Evolutionary conservation across 2,888 invertebrate genomes (phyloP).

Genomic region (Villa cingulata): DNA sequence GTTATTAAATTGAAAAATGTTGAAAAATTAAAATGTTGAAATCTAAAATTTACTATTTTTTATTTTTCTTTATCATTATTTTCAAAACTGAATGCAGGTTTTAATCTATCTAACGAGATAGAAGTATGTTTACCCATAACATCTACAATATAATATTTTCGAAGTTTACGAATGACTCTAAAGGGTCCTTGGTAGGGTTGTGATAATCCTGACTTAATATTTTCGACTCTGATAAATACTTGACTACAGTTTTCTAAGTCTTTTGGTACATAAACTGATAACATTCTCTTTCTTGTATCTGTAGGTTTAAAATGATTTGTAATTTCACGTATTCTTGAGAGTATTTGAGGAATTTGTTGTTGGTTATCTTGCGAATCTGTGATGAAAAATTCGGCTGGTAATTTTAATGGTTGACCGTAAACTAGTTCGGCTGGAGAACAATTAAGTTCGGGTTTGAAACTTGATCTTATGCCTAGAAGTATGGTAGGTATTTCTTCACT

Average conservation of each 20-base stretch:
- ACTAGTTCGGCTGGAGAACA: constrained; percentile 9
- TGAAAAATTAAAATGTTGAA: too few relatives aligned
- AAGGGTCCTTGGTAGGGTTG: not conserved
- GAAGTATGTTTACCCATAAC: too few relatives aligned
- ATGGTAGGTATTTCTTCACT: constrained; percentile 8
- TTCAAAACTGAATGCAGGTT: too few relatives aligned
- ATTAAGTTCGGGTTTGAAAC: constrained; percentile 6
- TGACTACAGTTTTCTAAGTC: not conserved
- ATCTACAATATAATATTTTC: not conserved
- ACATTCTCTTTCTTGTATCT: not conserved
- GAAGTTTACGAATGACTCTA: not conserved
- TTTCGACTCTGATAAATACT: not conserved
- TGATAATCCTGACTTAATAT: not conserved
- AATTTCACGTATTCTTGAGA: not conserved
- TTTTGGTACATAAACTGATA: not conserved
- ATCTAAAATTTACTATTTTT: too few relatives aligned
- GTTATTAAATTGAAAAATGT: too few relatives aligned
- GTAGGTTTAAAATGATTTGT: not conserved
- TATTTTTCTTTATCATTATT: too few relatives aligned
- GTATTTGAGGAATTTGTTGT: not conserved
- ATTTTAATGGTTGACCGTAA: constrained; percentile 7
- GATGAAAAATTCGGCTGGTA: not conserved
- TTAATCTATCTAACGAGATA: too few relatives aligned
- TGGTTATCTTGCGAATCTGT: not conserved
- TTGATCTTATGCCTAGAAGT: constrained; percentile 8